These are phyloP conservation scores for Triplophysa siluroides DNA, from an alignment of 2,113 vertebrate species.

Conservation along the genomic window DNA sequence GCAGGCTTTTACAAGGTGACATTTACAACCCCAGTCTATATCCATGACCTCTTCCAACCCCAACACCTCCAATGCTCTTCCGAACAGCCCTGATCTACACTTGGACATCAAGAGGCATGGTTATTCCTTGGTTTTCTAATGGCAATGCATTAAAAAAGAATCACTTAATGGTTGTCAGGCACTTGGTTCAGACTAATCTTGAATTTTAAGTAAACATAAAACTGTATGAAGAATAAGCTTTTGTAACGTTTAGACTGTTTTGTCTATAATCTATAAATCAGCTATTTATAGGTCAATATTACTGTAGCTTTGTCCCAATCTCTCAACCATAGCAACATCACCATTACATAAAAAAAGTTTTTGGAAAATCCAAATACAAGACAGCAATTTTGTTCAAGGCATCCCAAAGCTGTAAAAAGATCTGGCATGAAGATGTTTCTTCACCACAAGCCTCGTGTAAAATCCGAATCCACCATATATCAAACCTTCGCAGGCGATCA, in stretches of 20 bases:
- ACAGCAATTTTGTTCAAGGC: background rate
- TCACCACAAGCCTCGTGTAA: conserved; percentile 3
- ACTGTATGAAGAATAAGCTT: too few species aligned
- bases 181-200: background rate
- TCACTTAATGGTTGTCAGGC: background rate
- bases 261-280: background rate
- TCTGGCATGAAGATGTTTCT: conserved; percentile 20
- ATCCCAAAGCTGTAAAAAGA: background rate
- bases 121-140: conserved; percentile 9
- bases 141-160: background rate
- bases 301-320: too few species aligned
- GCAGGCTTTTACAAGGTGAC: conserved; percentile 70
- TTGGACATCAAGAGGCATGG: conserved; percentile 23
- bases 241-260: too few species aligned
- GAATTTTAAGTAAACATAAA: too few species aligned
- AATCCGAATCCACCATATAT: conserved; percentile 55
- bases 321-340: background rate
- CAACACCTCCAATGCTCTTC: conserved; percentile 15
- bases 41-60: conserved; percentile 58
- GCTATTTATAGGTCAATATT: background rate
- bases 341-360: too few species aligned
- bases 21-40: conserved; percentile 64
- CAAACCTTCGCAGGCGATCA: conserved; percentile 55
- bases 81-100: conserved; percentile 50
- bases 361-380: background rate